A percentile compares a stretch with the other conserved stretches of the same genome.
Conservation (phyloP, 2,888 invertebrate species). For the Netelia virgata region DNA sequence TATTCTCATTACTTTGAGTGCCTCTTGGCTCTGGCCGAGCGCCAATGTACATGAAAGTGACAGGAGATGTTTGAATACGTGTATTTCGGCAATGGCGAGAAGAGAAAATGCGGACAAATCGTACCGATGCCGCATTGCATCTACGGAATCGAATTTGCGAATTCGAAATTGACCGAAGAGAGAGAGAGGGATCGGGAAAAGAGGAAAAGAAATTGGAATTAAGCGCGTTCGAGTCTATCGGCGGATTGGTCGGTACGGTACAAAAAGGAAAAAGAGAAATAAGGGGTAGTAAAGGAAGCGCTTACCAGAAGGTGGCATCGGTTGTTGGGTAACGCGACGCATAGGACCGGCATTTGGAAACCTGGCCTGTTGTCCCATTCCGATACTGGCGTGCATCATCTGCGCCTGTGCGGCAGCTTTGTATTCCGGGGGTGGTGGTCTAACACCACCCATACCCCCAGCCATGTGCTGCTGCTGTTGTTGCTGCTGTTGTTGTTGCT, state of each 20-base stretch:
- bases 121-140: constrained; percentile 48
- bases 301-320: constrained; percentile 90
- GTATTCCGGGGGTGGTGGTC: constrained; percentile 95
- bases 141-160: constrained; percentile 29
- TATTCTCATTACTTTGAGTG: constrained; percentile 79
- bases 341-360: constrained; percentile 87
- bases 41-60: constrained; percentile 74
- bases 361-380: constrained; percentile 83
- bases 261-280: background rate
- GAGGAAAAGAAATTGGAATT: constrained; percentile 45
- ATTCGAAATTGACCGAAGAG: constrained; percentile 9
- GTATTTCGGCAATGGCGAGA: constrained; percentile 29
- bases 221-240: too few species aligned
- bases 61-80: constrained; percentile 48
- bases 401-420: constrained; percentile 89
- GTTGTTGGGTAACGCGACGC: constrained; percentile 89
- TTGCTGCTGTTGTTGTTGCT: constrained; percentile 84
- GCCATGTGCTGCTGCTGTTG: constrained; percentile 84
- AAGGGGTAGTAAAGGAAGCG: constrained; percentile 43
- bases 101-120: constrained; percentile 51
- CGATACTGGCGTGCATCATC: constrained; percentile 86
- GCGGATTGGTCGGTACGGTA: too few species aligned
- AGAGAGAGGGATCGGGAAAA: constrained; percentile 2
- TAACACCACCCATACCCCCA: constrained; percentile 85
- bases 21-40: constrained; percentile 74